phyloP scores from a whole-genome alignment of 2,113 vertebrate species.

The Rattus rattus region DNA sequence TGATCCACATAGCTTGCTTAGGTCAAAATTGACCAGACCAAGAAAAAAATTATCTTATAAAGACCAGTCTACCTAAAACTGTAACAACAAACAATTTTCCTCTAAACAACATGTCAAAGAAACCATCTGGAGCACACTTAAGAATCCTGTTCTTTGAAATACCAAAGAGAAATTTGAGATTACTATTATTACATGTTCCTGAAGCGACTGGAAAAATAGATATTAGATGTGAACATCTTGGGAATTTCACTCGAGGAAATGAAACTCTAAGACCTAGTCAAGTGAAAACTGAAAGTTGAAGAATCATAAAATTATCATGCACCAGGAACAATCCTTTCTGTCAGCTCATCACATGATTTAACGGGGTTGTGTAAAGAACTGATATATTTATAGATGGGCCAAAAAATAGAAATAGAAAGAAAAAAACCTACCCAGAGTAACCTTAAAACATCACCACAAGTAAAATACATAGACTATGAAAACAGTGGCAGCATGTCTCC shows the following conservation, averaged over 20 bases:
- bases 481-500: neutral
- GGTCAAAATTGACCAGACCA: neutral
- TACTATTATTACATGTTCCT: neutral
- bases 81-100: neutral
- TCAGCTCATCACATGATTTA: neutral
- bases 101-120: neutral
- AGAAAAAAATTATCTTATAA: neutral
- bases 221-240: neutral
- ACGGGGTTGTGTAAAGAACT: too few species aligned
- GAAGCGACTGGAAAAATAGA: neutral
- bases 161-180: neutral
- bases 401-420: neutral
- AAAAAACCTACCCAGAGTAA: neutral
- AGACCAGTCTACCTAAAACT: neutral
- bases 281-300: neutral
- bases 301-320: neutral
- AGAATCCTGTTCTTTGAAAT: neutral
- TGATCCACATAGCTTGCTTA: neutral
- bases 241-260: neutral
- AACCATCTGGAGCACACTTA: neutral
- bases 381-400: neutral
- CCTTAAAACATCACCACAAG: neutral
- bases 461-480: neutral
- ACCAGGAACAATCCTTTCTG: neutral
- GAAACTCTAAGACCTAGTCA: neutral